phyloP scores from a whole-genome alignment of 2,888 invertebrate species.

The Leptinotarsa haldemani region DNA sequence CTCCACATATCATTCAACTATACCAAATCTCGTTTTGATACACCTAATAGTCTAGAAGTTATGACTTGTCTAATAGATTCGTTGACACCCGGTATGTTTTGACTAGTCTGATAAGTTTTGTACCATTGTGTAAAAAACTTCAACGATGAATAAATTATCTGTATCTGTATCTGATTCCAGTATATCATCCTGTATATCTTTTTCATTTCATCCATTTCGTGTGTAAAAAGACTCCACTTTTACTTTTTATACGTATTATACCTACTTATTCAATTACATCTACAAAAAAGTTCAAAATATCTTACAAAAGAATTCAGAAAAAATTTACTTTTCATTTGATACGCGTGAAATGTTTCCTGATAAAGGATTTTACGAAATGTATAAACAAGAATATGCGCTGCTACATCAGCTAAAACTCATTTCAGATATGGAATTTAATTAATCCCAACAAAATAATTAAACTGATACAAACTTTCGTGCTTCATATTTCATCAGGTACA shows the following conservation, averaged over 20 bases:
- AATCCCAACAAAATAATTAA: conserved; percentile 8
- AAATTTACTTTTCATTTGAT: neutral
- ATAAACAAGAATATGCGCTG: neutral
- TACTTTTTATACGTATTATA: no score
- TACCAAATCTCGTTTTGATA: no score
- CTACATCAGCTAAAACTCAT: neutral
- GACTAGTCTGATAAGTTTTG: no score
- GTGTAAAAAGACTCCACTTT: neutral
- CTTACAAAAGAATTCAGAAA: neutral
- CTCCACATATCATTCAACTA: no score
- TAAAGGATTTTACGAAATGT: neutral
- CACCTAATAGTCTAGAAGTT: no score
- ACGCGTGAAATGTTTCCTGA: neutral
- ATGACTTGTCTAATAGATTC: no score
- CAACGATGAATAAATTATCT: no score
- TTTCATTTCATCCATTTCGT: neutral
- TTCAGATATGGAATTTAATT: conserved; percentile 16
- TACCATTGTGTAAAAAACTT: no score
- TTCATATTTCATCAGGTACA: conserved; percentile 17
- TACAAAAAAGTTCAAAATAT: neutral
- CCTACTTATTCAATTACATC: neutral
- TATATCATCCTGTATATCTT: no score
- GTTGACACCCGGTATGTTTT: no score
- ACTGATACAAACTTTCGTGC: conserved; percentile 19
- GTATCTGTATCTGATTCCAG: no score